Conservation (phyloP, 2,113 vertebrate species). For the Larimichthys crocea region DNA sequence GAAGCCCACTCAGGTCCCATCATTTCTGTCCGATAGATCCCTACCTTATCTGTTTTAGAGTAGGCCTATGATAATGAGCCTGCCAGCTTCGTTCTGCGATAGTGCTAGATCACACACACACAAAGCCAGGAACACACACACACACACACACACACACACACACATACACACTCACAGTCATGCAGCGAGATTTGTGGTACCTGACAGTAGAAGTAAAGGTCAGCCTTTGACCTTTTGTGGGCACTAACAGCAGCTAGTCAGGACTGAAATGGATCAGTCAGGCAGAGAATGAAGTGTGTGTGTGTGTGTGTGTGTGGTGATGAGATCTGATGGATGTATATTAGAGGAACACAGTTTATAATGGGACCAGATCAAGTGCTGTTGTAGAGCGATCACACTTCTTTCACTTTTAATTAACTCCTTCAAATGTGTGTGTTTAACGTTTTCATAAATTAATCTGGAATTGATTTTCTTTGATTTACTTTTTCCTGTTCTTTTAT, state of each 20-base stretch:
- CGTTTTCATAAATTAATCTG: not conserved
- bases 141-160: conserved; percentile 23
- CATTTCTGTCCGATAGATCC: conserved; percentile 71
- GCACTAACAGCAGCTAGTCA: conserved; percentile 57
- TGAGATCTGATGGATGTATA: conserved; percentile 20
- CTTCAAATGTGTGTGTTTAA: not conserved
- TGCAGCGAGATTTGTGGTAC: conserved; percentile 64
- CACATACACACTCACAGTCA: not conserved
- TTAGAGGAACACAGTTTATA: conserved; percentile 16
- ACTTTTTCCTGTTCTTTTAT: not conserved
- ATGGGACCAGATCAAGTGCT: conserved; percentile 18
- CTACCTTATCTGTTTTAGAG: conserved; percentile 65
- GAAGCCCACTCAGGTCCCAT: conserved; percentile 71
- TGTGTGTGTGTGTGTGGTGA: conserved; percentile 12
- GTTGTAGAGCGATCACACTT: conserved; percentile 2
- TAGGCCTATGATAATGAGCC: conserved; percentile 72
- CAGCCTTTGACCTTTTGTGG: conserved; percentile 73
- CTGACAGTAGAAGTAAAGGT: conserved; percentile 75
- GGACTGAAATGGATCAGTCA: conserved; percentile 71
- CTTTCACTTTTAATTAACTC: conserved; percentile 28
- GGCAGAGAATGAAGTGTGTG: conserved; percentile 6
- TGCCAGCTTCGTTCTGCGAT: conserved; percentile 60
- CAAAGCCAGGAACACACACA: conserved; percentile 15
- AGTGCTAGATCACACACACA: conserved; percentile 56
- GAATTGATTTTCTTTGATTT: not conserved